Evolutionary conservation across 1,140 invertebrate genomes (phyloP), one percentile per base, ranked within the genome.

Genomic region (Polypedilum vanderplanki): DNA sequence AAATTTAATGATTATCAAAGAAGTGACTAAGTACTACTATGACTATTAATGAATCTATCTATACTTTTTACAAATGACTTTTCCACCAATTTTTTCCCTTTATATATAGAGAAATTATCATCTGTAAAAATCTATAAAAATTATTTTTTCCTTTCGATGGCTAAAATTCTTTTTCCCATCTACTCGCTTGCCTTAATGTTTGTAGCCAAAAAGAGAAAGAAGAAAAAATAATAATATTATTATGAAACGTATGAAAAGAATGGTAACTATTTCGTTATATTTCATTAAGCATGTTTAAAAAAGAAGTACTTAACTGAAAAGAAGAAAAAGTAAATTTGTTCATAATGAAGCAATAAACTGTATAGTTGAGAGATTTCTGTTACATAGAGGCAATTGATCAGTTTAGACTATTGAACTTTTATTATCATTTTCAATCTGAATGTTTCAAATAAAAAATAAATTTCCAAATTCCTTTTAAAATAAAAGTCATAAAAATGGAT

Each of bases 121-220:
- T 12, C 12, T 57, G 46, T 8, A 7, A 57, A 57, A 46, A 57
- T 57, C 46, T n/a, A 57, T n/a, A 57, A 46, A 46, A 57, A 57
- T n/a, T n/a, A 12, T n/a, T 57, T 57, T 57, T 12, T 57, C 24
- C 24, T 33, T 57, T 57, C n/a, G 12, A n/a, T 46, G 15, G 15
- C 15, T 46, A 46, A 12, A 57, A 57, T 15, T 57, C 7, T 46
- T 57, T 57, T 57, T 15, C 15, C n/a, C 12, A 57, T 57, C 12
- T 57, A 57, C 46, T 57, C 46, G 46, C 46, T 57, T 57, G 46
- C 46, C 46, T 57, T 57, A 57, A 57, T 57, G 46, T 57, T 57
- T 57, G 46, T 57, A 57, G 46, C 46, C 46, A 57, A 57, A 57
- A 57, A 15, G n/a, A 57, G 46, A n/a, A 57, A 57, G n/a, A 57